These are phyloP conservation scores for Heliconius aoede DNA, from an alignment of 2,888 invertebrate genomes.

Conservation along the genomic window DNA sequence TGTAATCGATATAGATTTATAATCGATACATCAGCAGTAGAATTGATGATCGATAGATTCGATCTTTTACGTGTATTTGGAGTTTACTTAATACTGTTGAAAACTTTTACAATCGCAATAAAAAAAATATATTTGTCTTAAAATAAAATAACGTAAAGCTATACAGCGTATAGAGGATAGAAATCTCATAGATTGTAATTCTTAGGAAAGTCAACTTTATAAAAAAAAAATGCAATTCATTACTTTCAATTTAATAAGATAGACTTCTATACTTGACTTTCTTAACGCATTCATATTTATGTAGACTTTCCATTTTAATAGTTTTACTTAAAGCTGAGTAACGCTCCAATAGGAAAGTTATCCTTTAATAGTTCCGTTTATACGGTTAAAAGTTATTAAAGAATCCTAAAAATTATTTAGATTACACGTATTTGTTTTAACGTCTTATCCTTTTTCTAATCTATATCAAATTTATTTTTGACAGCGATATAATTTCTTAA, in stretches of 20 bases:
- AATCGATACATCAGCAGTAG: not conserved
- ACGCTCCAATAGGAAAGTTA: constrained; percentile 9
- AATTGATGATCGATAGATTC: not conserved
- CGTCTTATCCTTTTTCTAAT: not conserved
- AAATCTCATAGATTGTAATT: not conserved
- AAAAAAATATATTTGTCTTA: too few species aligned
- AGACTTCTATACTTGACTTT: not conserved
- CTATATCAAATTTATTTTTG: not conserved
- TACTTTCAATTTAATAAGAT: constrained; percentile 4
- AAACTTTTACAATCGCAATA: not conserved
- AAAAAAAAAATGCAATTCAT: not conserved
- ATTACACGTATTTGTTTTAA: not conserved
- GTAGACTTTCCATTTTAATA: constrained; percentile 40
- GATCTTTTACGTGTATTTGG: not conserved
- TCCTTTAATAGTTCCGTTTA: too few species aligned
- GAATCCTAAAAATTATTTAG: not conserved
- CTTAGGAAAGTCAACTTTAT: not conserved
- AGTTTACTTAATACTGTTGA: not conserved
- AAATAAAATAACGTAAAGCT: too few species aligned
- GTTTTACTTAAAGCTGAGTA: constrained; percentile 27
- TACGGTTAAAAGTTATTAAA: too few species aligned
- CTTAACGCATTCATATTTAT: not conserved
- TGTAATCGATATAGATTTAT: not conserved
- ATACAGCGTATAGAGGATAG: too few species aligned
- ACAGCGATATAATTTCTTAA: not conserved